Evolutionary conservation across 2,797 vertebrate species (phyloP), one percentile per base, ranked within the genome.

Genomic region (Otus scops): DNA sequence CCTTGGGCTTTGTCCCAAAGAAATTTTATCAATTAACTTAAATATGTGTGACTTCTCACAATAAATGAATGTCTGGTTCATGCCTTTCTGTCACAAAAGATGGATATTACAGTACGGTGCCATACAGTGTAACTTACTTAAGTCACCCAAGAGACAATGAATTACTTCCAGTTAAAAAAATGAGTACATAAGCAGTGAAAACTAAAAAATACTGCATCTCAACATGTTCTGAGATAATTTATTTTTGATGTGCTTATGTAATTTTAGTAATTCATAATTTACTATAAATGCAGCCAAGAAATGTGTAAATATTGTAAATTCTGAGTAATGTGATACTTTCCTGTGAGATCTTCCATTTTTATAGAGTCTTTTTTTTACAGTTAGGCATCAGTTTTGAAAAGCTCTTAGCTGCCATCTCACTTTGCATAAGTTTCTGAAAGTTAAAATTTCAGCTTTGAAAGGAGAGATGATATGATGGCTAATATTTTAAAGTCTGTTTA

Each of bases 231-330:
- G 21, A 71, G 53, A 47, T 84, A 4, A 47, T 69, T 88, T 80
- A 16, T 48, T 86, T 89, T 86, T 92, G 0, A 73, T 71, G 9
- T 21, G 5, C 13, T 61, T 9, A 7, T 24, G 13, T 70, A 82
- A 87, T 86, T 88, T 85, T 28, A 80, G 53, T 60, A 91, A 89
- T 75, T 83, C 0, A 1, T 56, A 63, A 87, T 64, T 89, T 92
- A 83, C 24, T 89, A 22, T 45, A 53, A 65, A 68, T 64, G 24
- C 19, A 88, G 65, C 59, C 34, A 70, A 76, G 23, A 84, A 74
- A 3, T 57, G 26, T 83, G 43, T 41, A 93, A 83, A 86, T 93
- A 80, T 16, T 85, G 8, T 81, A 75, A 93, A 75, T 89, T 71
- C 32, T 77, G 41, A 76, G 15, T 71, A 76, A 89, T 79, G 21